These are phyloP conservation scores for Drosophila conformis DNA, from an alignment of 2,888 invertebrate species.

Conservation along the genomic window DNA sequence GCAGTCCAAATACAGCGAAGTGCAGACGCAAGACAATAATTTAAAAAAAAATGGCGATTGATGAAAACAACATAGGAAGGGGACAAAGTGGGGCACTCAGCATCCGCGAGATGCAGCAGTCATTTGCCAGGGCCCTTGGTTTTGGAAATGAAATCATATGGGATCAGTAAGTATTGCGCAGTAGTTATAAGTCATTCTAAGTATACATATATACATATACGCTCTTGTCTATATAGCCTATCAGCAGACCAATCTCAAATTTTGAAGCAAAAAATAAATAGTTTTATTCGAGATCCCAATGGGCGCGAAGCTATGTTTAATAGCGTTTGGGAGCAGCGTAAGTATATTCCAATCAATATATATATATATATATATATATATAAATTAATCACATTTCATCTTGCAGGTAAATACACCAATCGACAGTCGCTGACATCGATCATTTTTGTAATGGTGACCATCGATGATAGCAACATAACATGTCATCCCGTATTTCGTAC, in stretches of 20 bases:
- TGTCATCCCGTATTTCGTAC: constrained; percentile 82
- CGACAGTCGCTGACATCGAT: constrained; percentile 75
- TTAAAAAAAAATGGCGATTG: constrained; percentile 8
- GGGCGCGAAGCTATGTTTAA: constrained; percentile 61
- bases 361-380: too few species aligned
- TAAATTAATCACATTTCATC: not conserved
- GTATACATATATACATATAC: not conserved
- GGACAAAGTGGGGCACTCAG: constrained; percentile 21
- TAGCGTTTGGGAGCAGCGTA: constrained; percentile 82
- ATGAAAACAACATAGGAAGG: not conserved
- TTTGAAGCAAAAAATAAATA: constrained; percentile 60
- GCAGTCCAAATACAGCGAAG: not conserved
- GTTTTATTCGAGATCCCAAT: constrained; percentile 64
- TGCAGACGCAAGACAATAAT: not conserved
- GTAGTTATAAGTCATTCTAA: not conserved
- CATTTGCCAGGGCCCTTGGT: constrained; percentile 73
- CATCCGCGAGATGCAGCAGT: constrained; percentile 69
- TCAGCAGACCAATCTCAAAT: constrained; percentile 40
- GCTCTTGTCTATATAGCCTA: constrained; percentile 50
- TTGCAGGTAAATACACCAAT: constrained; percentile 82
- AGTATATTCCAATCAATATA: constrained; percentile 28
- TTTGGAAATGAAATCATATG: constrained; percentile 69
- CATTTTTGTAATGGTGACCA: constrained; percentile 79
- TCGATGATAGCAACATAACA: constrained; percentile 61
- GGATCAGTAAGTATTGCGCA: constrained; percentile 62